Percentiles rank a stretch among this genome's conserved stretches.
These are phyloP conservation scores for Oreochromis mossambicus DNA, from an alignment of 2,797 vertebrate genomes.

Conservation along the genomic window DNA sequence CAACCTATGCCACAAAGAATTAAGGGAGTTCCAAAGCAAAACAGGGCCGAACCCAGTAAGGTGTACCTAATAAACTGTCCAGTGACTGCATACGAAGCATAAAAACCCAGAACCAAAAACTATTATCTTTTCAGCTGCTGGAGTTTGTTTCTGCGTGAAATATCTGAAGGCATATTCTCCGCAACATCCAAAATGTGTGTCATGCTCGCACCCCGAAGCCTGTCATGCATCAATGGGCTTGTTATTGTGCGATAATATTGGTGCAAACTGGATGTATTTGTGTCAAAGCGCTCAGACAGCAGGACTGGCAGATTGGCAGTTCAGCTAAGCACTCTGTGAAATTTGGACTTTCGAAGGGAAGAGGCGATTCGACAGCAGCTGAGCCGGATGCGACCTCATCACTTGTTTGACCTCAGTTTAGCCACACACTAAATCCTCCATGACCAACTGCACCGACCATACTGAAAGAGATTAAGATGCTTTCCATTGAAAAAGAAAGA, in stretches of 20 bases:
- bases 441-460: background rate
- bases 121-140: background rate
- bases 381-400: conserved; percentile 28
- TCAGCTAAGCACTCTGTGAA: conserved; percentile 1
- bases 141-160: background rate
- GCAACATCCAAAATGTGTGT: background rate
- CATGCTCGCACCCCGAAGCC: background rate
- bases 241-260: background rate
- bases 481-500: background rate
- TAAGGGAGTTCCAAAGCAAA: background rate
- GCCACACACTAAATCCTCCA: conserved; percentile 32
- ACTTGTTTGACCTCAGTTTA: conserved; percentile 30
- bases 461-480: conserved; percentile 1
- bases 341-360: conserved; percentile 19
- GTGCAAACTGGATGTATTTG: background rate
- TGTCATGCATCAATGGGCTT: background rate
- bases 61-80: background rate
- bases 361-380: conserved; percentile 10
- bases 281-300: conserved; percentile 38
- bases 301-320: conserved; percentile 19
- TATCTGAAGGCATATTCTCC: background rate
- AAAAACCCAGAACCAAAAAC: background rate
- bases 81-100: background rate
- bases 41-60: background rate
- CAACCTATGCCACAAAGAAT: background rate